Conservation (phyloP, 1,140 invertebrate genomes). For the Diabrotica virgifera region DNA sequence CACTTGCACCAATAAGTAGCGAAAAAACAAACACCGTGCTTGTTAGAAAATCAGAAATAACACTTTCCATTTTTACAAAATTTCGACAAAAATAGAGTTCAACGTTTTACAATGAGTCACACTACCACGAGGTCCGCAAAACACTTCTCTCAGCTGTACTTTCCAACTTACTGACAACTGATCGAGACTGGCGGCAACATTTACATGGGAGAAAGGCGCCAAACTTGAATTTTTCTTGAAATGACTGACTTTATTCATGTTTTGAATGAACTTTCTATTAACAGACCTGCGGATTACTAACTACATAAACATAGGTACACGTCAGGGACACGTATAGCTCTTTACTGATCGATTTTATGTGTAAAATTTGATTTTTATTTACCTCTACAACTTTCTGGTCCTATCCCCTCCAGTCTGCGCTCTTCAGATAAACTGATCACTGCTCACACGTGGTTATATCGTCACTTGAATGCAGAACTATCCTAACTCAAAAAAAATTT, state of each 20-base stretch:
- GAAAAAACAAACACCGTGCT: slow-evolving; percentile 25
- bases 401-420: too few species aligned
- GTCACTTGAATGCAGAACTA: too few species aligned
- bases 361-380: not conserved
- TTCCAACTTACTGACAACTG: not conserved
- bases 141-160: not conserved
- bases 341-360: not conserved
- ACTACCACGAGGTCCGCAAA: slow-evolving; percentile 7
- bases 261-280: not conserved
- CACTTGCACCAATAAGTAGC: slow-evolving; percentile 27
- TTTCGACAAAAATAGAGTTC: not conserved
- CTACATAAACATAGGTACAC: not conserved
- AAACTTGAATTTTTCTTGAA: not conserved
- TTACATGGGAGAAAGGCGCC: not conserved
- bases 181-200: not conserved
- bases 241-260: not conserved
- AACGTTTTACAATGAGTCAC: not conserved
- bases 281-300: not conserved
- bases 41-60: slow-evolving; percentile 11
- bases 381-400: not conserved
- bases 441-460: not conserved
- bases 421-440: too few species aligned
- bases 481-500: too few species aligned
- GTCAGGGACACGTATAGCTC: not conserved
- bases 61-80: slow-evolving; percentile 21